Evolutionary conservation across 2,888 invertebrate species (phyloP).

Genomic region (Adineta ricciae): DNA sequence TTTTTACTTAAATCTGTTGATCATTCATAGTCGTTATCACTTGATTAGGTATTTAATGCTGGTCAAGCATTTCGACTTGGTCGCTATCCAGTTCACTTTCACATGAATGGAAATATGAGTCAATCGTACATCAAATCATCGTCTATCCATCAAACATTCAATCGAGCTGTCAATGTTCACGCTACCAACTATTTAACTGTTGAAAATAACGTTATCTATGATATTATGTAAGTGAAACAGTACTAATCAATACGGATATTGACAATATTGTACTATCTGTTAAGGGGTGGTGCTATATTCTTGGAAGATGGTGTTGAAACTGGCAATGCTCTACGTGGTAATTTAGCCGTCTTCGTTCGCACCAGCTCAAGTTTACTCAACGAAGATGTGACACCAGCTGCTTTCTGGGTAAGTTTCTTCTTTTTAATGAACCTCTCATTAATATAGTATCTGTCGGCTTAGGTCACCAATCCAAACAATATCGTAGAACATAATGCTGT

Average conservation of each 20-base stretch:
- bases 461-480: slow-evolving; percentile 34
- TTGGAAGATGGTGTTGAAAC: slow-evolving; percentile 35
- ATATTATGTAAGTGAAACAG: slow-evolving; percentile 21
- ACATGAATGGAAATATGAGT: slow-evolving; percentile 42
- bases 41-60: background rate
- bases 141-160: slow-evolving; percentile 42
- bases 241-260: no score
- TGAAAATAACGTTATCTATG: slow-evolving; percentile 36
- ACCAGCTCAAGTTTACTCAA: slow-evolving; percentile 31
- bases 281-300: slow-evolving; percentile 35
- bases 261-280: no score
- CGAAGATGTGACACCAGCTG: slow-evolving; percentile 32
- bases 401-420: background rate
- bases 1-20: background rate
- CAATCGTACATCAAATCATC: slow-evolving; percentile 42
- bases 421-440: background rate
- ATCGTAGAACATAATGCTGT: slow-evolving; percentile 27
- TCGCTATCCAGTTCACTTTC: slow-evolving; percentile 46
- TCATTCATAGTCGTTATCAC: background rate
- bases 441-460: background rate
- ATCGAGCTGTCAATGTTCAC: slow-evolving; percentile 46
- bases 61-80: slow-evolving; percentile 36
- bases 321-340: slow-evolving; percentile 28
- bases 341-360: slow-evolving; percentile 32
- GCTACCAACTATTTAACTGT: slow-evolving; percentile 40